Base-by-base conservation (phyloP, 2,113 vertebrate species). In the Pavo muticus region DNA sequence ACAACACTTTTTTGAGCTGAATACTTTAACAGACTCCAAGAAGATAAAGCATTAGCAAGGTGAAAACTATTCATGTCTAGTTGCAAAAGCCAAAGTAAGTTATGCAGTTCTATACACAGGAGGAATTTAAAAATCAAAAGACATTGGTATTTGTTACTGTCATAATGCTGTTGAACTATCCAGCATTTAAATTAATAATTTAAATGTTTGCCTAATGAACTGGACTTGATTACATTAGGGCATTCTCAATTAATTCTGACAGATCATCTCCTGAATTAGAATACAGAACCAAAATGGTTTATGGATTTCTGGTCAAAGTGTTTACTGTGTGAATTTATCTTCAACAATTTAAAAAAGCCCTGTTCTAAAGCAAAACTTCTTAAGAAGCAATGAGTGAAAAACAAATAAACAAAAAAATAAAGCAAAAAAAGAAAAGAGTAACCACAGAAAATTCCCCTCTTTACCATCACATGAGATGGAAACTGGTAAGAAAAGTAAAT, bases 111-210 rank as follows among this genome's bases (percentile, higher is more conserved):
- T 39, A 59, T 65, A 92, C 37, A 87, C 24, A 84, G 63, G 21
- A 91, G 4, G n/a, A 94, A 88, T 92, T 94, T 59, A 73, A 94
- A 93, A 85, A 88, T 84, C 61, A 81, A 92, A 85, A 91, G 84
- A 90, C 1, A 0, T 84, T 83, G 82, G 37, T 92, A 87, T 94
- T 97, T 97, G 94, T 95, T 92, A 94, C 93, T 94, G 95, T 90
- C 96, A 96, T 97, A 97, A 97, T 83, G 94, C 90, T 98, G 97
- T 98, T 98, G 97, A 97, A 98, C 95, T 97, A 97, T 87, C 83
- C 94, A 97, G 93, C 97, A 98, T 97, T 98, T 98, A 97, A 98
- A 98, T 98, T 98, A 98, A 98, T 98, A 98, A 98, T 98, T 97
- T 98, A 97, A 98, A 92, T 97, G 97, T 98, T 97, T 98, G 97